Evolutionary conservation across 2,113 vertebrate genomes (phyloP), one percentile per base, ranked within the genome.

Genomic region (Bos taurus): DNA sequence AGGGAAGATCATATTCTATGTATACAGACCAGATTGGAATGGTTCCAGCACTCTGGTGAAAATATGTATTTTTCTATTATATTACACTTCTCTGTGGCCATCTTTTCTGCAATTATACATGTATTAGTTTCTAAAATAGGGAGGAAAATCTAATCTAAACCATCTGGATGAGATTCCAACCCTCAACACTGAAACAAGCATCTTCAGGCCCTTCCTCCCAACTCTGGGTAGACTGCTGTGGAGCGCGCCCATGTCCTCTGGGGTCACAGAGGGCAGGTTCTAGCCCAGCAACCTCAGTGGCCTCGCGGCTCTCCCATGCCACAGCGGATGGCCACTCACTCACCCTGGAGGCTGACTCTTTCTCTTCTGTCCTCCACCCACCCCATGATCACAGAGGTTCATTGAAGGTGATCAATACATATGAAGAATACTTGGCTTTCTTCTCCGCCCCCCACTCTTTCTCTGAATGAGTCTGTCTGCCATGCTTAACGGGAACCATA

Each of bases 391-490:
- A 87, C 54, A 59, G 77, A 30, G 36, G 92, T 64, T 95, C 83
- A 59, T 23, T n/a, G 80, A 95, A 96, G n/a, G 59, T 46, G 40
- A 97, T 98, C 97, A 95, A 97, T 98, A 97, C 83, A 50, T 82
- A 94, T 87, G 95, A 97, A 92, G 87, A 97, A 23, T 62, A 56
- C 96, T 95, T 97, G 96, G 97, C 94, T 96, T 90, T 92, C 62
- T 80, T 88, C 83, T 82, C 48, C 9, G n/a, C 8, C 93, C 80
- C 50, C n/a, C 1, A 52, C 84, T 50, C 91, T 77, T 85, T 56
- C 84, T 90, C 96, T 94, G 90, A 96, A 96, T 33, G 40, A 93
- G 40, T 86, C 80, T 82, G 74, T 78, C 95, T 97, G 97, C 60
- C 93, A 48, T 17, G 23, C 67, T 43, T 90, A 87, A 90, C 1